Base-by-base conservation (phyloP, 2,113 vertebrate genomes). In the Elephas maximus region DNA sequence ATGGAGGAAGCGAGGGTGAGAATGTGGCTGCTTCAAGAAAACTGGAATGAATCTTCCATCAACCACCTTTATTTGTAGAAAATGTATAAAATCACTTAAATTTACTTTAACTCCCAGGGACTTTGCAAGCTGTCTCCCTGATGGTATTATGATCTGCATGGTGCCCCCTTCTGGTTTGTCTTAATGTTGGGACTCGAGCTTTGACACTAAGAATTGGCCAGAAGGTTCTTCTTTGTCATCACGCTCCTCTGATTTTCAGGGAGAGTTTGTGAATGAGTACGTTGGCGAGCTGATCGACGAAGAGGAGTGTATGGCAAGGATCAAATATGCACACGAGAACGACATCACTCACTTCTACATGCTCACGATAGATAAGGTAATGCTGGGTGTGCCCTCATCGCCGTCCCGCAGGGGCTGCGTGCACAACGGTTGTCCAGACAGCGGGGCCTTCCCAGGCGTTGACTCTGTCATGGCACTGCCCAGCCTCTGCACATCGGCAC, bases 321-420 rank as follows among this genome's bases (percentile, higher is more conserved):
- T 99, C 98, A 99, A 98, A 91, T 98, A 98, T 2, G 99, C 99
- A 1, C 99, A 99, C 10, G 99, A 99, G 96, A 99, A 99, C 51
- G 99, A 99, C 98, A 99, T 99, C 98, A 99, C 99, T 0, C 99
- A 99, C 98, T 99, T 99, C 98, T 99, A 99, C 98, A 99, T 99
- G 99, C 99, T 99, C 90, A 99, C 99, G 60, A 99, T 99, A 45
- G 99, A 99, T 98, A 99, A 99, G 99, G 99, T 99, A 99, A 67
- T 0, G 20, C n/a, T 17, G 71, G 37, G 1, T 18, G 18, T 9
- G 6, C 65, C 60, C 15, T 57, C 11, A 14, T 57, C 12, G 14
- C 53, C 9, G 15, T 3, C 53, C 53, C 11, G 15, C 53, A 15
- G 53, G 11, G 53, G 12, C 2, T 10, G 11, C 53, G 53, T 17